phyloP scores from a whole-genome alignment of 2,888 invertebrate species.

The Muscina levida region DNA sequence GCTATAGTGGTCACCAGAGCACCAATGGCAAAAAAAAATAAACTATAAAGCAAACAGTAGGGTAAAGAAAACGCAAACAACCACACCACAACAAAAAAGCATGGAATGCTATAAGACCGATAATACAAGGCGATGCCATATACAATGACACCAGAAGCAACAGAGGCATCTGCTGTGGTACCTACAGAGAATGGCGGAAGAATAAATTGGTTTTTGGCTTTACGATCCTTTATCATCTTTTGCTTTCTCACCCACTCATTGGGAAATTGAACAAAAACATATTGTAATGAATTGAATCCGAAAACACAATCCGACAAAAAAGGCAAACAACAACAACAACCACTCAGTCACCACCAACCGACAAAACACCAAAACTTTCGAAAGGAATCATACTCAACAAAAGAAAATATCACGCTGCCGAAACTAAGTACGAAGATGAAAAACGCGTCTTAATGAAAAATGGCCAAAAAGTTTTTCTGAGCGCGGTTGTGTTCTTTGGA shows the following conservation, averaged over 20 bases:
- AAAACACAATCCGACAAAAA: conserved; percentile 7
- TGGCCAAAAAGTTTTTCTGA: conserved; percentile 40
- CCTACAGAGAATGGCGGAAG: conserved; percentile 50
- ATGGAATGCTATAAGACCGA: conserved; percentile 47
- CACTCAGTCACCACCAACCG: not conserved
- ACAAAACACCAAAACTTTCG: conserved; percentile 9
- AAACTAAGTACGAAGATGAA: not conserved
- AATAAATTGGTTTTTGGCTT: conserved; percentile 65
- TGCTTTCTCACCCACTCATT: not conserved
- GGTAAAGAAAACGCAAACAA: conserved; percentile 20
- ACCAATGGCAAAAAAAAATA: no score
- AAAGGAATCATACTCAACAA: conserved; percentile 26
- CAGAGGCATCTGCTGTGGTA: not conserved
- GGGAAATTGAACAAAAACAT: conserved; percentile 17
- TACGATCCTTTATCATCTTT: conserved; percentile 54
- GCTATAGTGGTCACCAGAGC: no score
- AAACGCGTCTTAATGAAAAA: no score
- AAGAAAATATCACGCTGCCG: not conserved
- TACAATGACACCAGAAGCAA: conserved; percentile 20
- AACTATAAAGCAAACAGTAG: conserved; percentile 6
- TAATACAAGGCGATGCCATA: conserved; percentile 59
- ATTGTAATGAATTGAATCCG: conserved; percentile 54
- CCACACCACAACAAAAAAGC: not conserved
- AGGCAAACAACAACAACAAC: not conserved
- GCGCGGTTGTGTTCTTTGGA: conserved; percentile 52